Percentiles rank a stretch among this genome's conserved stretches.
Conservation (phyloP, 2,888 invertebrate species). For the Odontothrips loti region DNA sequence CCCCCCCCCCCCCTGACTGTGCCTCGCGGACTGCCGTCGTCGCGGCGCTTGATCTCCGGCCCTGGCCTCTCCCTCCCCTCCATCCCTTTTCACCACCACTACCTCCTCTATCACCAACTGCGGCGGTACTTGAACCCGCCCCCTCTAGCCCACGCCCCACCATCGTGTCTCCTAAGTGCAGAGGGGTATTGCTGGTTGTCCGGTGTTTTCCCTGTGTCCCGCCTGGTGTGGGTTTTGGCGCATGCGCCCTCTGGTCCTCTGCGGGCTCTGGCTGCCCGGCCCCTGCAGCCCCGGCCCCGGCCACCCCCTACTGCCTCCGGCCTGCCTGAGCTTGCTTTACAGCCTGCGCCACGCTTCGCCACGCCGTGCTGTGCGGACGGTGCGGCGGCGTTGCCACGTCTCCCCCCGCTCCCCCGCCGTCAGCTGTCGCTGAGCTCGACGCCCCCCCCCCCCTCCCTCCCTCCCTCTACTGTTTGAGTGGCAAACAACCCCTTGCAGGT, state of each 20-base stretch:
- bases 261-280: too few species aligned
- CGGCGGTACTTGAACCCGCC: neutral
- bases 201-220: too few species aligned
- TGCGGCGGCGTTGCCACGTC: conserved; percentile 13
- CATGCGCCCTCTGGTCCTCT: too few species aligned
- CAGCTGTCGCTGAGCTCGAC: conserved; percentile 8
- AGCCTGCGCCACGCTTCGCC: neutral
- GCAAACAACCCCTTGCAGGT: neutral
- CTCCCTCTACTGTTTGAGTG: neutral
- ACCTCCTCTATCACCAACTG: too few species aligned
- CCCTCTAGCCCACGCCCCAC: neutral
- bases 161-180: neutral
- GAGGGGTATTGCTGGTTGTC: too few species aligned
- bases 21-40: neutral
- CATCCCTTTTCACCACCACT: too few species aligned
- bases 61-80: too few species aligned
- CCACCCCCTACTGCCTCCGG: too few species aligned
- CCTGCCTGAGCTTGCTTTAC: too few species aligned
- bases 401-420: neutral
- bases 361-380: neutral
- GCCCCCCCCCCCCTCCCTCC: neutral
- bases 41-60: too few species aligned
- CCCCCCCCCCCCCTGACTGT: neutral
- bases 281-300: too few species aligned
- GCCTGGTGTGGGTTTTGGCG: too few species aligned